Conservation (phyloP, 2,888 invertebrate species). For the Rhabditoides inermis region DNA sequence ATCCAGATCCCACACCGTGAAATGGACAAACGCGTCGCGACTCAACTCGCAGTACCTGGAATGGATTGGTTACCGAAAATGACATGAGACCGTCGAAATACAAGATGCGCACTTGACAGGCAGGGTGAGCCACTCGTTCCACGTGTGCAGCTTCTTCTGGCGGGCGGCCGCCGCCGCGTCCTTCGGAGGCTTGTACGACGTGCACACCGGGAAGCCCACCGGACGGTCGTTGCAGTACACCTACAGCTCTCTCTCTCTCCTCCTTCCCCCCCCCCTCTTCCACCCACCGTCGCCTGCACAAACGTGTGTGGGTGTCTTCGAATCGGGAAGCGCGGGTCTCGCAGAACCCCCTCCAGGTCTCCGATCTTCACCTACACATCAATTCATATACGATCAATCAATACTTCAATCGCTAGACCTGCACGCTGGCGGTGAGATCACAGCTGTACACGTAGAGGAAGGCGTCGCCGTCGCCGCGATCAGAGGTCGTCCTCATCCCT, state of each 20-base stretch:
- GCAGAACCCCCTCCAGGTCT: constrained; percentile 25
- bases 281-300: constrained; percentile 17
- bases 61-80: too few relatives aligned
- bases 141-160: constrained; percentile 31
- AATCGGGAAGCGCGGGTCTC: constrained; percentile 21
- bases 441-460: constrained; percentile 32
- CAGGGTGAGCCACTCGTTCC: constrained; percentile 45
- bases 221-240: constrained; percentile 42
- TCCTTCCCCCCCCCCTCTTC: background rate
- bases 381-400: background rate
- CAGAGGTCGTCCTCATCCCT: constrained; percentile 5
- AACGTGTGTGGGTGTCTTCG: constrained; percentile 20
- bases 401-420: constrained; percentile 4
- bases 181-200: constrained; percentile 29
- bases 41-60: constrained; percentile 39
- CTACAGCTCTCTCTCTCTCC: constrained; percentile 7
- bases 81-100: background rate
- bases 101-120: constrained; percentile 24
- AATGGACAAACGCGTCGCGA: constrained; percentile 41
- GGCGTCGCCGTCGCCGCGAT: too few relatives aligned
- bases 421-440: constrained; percentile 24
- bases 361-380: constrained; percentile 16
- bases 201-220: constrained; percentile 39
- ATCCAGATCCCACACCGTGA: constrained; percentile 40
- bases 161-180: constrained; percentile 10